Evolutionary conservation across 2,113 vertebrate genomes (phyloP), one percentile per base, ranked within the genome.

Genomic region (Campylomormyrus tamandua): DNA sequence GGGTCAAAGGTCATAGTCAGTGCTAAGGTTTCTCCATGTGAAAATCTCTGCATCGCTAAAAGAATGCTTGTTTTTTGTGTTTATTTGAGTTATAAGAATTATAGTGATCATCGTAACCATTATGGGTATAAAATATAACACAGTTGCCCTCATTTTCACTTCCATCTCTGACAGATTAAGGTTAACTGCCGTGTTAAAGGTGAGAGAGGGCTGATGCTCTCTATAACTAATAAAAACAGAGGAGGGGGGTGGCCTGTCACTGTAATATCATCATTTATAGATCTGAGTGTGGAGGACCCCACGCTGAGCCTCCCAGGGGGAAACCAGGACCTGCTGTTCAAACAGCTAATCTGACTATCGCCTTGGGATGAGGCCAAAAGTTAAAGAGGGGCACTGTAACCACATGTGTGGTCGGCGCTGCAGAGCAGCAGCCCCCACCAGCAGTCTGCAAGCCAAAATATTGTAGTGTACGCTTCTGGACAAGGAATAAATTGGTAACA

Each of bases 291-390:
- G 85, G 27, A 45, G 87, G 87, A 35, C 31, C 31, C 50, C 39
- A 31, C 35, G 21, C 15, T 42, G 39, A 62, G 87, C 17, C 49
- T 87, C 70, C 74, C 48, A 50, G 53, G 19, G 31, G 77, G 91
- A 92, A 93, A 92, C 92, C 93, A 94, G 92, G 90, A 92, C 89
- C 92, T 91, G 11, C 83, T 84, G 45, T 48, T 91, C 77, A 92
- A 91, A 92, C 88, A 93, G 92, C 93, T 93, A 92, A 93, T 93
- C 91, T 91, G 93, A 93, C 93, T 91, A 89, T 92, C 15, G n/a
- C 52, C 62, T 90, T 91, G 92, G 92, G 90, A 84, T 45, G 35
- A n/a, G 84, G 93, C 91, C 93, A 92, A 91, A 74, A 42, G 17
- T 85, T 11, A 27, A 45, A 84, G 58, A 89, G 77, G 66, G 39